These are phyloP conservation scores for Coenonympha arcania DNA, from an alignment of 2,888 invertebrate genomes.

Conservation along the genomic window DNA sequence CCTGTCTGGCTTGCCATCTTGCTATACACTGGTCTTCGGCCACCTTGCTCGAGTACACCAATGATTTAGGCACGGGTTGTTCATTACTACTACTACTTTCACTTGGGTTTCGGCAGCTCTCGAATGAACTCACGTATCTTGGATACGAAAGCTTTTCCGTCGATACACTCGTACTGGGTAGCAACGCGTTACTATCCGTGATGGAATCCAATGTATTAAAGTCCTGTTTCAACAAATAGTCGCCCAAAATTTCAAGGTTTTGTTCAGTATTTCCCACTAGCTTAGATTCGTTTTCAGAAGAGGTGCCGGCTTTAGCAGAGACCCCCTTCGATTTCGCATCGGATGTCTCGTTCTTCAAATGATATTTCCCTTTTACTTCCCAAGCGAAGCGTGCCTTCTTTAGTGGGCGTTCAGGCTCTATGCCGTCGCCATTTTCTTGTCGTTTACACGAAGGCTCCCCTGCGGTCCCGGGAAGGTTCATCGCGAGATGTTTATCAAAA, in stretches of 20 bases:
- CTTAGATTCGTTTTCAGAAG: constrained; percentile 38
- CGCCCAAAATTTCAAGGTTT: constrained; percentile 55
- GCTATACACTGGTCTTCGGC: constrained; percentile 61
- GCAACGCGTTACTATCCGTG: constrained; percentile 40
- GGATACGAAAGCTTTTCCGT: constrained; percentile 46
- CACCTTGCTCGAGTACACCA: constrained; percentile 40
- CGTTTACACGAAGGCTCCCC: constrained; percentile 69
- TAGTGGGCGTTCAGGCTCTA: constrained; percentile 73
- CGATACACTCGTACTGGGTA: constrained; percentile 42
- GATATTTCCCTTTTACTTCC: constrained; percentile 79
- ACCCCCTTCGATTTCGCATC: constrained; percentile 34
- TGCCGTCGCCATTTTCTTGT: constrained; percentile 70
- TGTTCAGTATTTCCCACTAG: constrained; percentile 48
- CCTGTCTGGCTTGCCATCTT: constrained; percentile 79
- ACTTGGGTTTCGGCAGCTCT: constrained; percentile 33
- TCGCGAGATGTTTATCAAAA: constrained; percentile 35
- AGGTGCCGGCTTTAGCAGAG: constrained; percentile 33
- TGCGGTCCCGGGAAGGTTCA: constrained; percentile 53
- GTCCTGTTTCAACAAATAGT: constrained; percentile 57
- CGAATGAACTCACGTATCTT: constrained; percentile 48
- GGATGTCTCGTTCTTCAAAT: constrained; percentile 65
- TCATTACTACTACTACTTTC: constrained; percentile 22
- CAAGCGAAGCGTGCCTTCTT: constrained; percentile 79
- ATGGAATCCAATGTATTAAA: constrained; percentile 51
- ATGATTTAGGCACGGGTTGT: constrained; percentile 36